Evolutionary conservation across 2,797 vertebrate genomes (phyloP).

Genomic region (Vespertilio murinus): DNA sequence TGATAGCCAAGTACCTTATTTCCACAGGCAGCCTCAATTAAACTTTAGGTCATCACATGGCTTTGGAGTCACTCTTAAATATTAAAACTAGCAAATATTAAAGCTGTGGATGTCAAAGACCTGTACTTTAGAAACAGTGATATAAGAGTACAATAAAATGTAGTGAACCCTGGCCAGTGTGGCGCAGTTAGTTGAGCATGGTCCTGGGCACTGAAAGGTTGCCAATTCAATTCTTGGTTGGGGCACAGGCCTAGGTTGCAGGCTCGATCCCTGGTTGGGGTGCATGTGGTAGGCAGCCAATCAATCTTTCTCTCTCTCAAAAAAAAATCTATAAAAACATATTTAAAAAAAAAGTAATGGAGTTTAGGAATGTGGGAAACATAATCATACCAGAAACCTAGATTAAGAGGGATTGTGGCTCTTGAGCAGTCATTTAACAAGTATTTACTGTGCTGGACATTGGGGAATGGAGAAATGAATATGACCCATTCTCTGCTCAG

Average conservation of each 20-base stretch:
- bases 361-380: not conserved
- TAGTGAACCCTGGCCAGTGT: not conserved
- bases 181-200: not conserved
- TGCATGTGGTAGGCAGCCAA: not conserved
- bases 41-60: not conserved
- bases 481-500: too few relatives aligned
- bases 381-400: not conserved
- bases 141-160: not conserved
- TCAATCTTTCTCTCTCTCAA: not conserved
- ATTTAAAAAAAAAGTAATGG: not conserved
- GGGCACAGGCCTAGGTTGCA: not conserved
- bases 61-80: slow-evolving; percentile 12
- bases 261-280: not conserved
- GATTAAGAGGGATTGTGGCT: not conserved
- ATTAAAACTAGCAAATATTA: not conserved
- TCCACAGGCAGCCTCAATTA: not conserved
- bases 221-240: not conserved
- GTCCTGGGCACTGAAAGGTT: not conserved
- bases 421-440: slow-evolving; percentile 15
- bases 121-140: not conserved
- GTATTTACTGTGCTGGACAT: not conserved
- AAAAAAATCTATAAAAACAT: not conserved
- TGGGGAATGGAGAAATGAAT: too few relatives aligned
- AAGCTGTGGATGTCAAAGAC: not conserved
- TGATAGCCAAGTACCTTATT: not conserved